Percentiles rank a stretch among this genome's conserved stretches.
Evolutionary conservation across 2,113 vertebrate genomes (phyloP).

Genomic region (Nycticryphes semicollaris): DNA sequence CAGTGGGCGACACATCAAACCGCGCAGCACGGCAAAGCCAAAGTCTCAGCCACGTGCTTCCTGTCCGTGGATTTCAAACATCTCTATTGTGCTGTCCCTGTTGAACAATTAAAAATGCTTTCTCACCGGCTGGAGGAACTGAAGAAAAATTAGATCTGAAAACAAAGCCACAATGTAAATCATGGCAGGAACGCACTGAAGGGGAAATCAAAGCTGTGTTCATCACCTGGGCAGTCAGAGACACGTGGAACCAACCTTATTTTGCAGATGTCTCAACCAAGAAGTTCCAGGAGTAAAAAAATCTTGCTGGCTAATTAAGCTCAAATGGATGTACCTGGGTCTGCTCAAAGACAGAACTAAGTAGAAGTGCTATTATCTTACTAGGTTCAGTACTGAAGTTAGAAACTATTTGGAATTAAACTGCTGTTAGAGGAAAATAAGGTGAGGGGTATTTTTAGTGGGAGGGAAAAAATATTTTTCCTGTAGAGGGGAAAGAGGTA

Average conservation of each 20-base stretch:
- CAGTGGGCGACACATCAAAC: neutral
- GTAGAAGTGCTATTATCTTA: neutral
- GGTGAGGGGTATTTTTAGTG: neutral
- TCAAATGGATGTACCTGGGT: neutral
- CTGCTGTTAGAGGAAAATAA: neutral
- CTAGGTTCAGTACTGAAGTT: neutral
- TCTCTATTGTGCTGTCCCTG: neutral
- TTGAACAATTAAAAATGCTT: neutral
- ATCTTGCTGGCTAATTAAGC: neutral
- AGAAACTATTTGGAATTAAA: neutral
- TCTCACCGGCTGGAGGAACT: neutral
- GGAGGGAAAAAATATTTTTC: neutral
- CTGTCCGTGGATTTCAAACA: neutral
- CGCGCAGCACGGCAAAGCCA: neutral
- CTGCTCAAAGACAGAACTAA: neutral
- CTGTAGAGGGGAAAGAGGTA: neutral
- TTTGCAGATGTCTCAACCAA: neutral
- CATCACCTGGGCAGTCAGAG: neutral
- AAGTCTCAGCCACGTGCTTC: neutral
- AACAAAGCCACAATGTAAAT: neutral
- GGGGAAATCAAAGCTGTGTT: neutral
- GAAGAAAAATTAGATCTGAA: neutral
- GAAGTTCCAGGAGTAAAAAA: neutral
- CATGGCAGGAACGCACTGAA: accelerated
- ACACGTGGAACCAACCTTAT: neutral